phyloP scores from a whole-genome alignment of 2,797 vertebrate species.

The Falco cherrug region DNA sequence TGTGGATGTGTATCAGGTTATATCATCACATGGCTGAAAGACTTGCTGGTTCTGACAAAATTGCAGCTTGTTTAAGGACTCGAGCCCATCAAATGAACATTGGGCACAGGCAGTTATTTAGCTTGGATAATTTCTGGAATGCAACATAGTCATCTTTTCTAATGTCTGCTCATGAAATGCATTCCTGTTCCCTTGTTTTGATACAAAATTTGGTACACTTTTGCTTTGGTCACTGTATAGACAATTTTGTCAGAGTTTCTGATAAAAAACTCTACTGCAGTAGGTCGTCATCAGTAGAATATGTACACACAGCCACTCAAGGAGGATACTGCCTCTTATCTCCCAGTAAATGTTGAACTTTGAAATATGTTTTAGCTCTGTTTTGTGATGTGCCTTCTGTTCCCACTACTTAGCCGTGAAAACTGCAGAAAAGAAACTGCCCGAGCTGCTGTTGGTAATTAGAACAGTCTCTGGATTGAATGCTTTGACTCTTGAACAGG shows the following conservation, averaged over 20 bases:
- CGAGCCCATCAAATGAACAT: not conserved
- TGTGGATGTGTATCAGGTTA: not conserved
- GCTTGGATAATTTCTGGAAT: not conserved
- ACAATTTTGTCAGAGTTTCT: not conserved
- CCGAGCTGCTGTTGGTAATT: not conserved
- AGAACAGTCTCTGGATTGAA: not conserved
- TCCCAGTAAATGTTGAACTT: not conserved
- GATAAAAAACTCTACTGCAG: not conserved
- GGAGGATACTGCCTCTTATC: not conserved
- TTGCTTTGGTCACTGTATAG: not conserved
- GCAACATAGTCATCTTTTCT: not conserved
- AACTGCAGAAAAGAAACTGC: not conserved
- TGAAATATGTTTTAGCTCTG: not conserved
- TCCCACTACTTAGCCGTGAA: not conserved
- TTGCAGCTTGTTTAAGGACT: not conserved
- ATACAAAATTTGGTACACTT: not conserved
- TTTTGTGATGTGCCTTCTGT: not conserved
- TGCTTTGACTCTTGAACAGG: not conserved
- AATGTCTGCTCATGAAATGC: not conserved
- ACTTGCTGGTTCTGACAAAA: not conserved
- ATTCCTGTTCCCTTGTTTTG: not conserved
- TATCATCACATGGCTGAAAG: not conserved
- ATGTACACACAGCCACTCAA: not conserved
- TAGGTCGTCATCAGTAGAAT: not conserved
- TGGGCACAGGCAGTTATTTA: not conserved